These are phyloP conservation scores for Calidris pugnax DNA, from an alignment of 2,113 vertebrate genomes.

Conservation along the genomic window DNA sequence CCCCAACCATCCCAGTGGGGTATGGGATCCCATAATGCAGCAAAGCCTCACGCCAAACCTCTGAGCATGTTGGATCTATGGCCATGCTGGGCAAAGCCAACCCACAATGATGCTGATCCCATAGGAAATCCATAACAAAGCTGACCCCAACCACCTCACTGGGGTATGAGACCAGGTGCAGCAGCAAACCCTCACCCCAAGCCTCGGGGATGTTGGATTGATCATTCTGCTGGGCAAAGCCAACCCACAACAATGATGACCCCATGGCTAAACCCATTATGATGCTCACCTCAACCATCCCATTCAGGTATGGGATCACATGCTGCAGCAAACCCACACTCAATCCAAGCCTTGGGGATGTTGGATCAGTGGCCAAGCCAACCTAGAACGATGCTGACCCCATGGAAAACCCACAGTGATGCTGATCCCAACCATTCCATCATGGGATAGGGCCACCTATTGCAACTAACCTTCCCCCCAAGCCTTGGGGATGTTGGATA, in stretches of 20 bases:
- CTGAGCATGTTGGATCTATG: background rate
- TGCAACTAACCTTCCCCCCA: background rate
- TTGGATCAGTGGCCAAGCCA: background rate
- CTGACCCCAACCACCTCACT: rapidly evolving
- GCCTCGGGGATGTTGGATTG: background rate
- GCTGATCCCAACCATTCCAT: background rate
- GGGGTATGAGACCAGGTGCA: rapidly evolving
- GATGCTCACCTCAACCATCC: background rate
- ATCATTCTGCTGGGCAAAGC: background rate
- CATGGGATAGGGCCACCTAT: too few relatives aligned
- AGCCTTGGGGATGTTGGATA: background rate
- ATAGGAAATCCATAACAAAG: too few relatives aligned
- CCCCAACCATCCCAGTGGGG: background rate
- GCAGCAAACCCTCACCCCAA: background rate
- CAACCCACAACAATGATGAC: background rate
- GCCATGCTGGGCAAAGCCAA: background rate
- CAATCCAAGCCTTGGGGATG: too few relatives aligned
- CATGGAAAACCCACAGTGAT: background rate
- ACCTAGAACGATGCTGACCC: rapidly evolving
- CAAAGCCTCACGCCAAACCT: background rate
- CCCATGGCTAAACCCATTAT: background rate
- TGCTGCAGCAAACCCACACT: background rate
- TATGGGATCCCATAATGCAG: too few relatives aligned
- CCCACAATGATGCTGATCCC: too few relatives aligned
- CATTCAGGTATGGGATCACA: rapidly evolving